Percentiles rank a stretch among this genome's conserved stretches.
These are phyloP conservation scores for Corella eumyota DNA, from an alignment of 23 tunicate species.

Conservation along the genomic window DNA sequence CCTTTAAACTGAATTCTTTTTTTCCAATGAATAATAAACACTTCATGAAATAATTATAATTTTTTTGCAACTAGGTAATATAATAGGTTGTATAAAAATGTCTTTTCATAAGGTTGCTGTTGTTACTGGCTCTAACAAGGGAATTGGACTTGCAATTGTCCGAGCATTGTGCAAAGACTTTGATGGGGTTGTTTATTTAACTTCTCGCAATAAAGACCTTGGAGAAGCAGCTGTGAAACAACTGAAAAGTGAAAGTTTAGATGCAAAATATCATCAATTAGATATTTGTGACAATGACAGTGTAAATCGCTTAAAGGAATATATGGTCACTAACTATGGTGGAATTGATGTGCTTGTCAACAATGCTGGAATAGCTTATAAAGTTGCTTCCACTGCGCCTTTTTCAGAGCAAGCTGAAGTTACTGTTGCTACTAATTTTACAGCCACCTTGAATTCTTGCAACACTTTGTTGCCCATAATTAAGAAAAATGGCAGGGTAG, in stretches of 20 bases:
- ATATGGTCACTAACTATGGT: constrained; percentile 36
- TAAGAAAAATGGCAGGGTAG: constrained; percentile 55
- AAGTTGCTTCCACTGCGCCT: constrained; percentile 44
- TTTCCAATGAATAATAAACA: no score
- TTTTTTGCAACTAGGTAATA: no score
- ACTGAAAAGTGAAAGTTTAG: constrained; percentile 51
- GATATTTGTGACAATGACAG: constrained; percentile 52
- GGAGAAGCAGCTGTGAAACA: constrained; percentile 63
- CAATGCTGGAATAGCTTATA: constrained; percentile 81
- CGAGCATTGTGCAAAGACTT: constrained; percentile 48
- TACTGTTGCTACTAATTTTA: constrained; percentile 49
- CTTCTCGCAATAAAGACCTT: constrained; percentile 52
- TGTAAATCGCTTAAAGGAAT: constrained; percentile 14
- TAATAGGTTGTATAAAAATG: no score
- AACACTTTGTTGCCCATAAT: constrained; percentile 51
- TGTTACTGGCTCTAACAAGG: constrained; percentile 51
- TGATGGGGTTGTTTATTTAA: constrained; percentile 54
- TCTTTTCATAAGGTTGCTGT: constrained; percentile 20
- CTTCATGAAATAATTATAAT: no score
- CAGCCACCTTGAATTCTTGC: constrained; percentile 19
- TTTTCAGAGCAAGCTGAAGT: constrained; percentile 59
- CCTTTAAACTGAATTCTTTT: no score
- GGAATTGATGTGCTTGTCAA: constrained; percentile 86
- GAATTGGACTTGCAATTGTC: constrained; percentile 56
- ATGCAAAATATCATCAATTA: constrained; percentile 67